Evolutionary conservation across 2,888 invertebrate species (phyloP).

Genomic region (Eudasyphora cyanicolor): DNA sequence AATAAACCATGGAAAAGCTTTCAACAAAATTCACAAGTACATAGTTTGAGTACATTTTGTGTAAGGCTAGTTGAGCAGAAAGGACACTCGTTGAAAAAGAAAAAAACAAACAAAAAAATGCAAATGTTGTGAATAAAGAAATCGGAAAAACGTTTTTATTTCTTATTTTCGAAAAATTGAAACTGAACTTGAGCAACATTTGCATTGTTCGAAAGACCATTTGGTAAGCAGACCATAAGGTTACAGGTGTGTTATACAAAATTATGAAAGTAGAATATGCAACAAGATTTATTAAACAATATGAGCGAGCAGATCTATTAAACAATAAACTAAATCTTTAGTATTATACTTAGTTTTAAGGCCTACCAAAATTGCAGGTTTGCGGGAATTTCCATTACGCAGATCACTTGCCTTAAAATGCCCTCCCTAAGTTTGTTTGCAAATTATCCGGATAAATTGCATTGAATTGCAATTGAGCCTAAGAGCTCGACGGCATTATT

Average conservation of each 20-base stretch:
- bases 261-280: background rate
- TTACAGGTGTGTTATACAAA: no score
- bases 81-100: background rate
- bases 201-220: no score
- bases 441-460: background rate
- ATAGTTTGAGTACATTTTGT: background rate
- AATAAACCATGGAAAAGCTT: background rate
- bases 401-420: background rate
- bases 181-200: no score
- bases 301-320: no score
- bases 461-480: constrained; percentile 2
- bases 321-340: background rate
- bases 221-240: no score
- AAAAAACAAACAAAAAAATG: background rate
- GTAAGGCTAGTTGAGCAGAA: background rate
- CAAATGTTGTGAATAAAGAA: background rate
- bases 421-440: constrained; percentile 25
- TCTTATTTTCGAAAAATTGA: no score
- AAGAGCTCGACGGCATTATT: background rate
- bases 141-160: background rate
- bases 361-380: background rate
- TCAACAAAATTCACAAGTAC: background rate
- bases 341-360: background rate
- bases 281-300: constrained; percentile 24
- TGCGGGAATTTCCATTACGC: background rate